phyloP scores from a whole-genome alignment of 1,140 invertebrate genomes.

The Trichogramma pretiosum region DNA sequence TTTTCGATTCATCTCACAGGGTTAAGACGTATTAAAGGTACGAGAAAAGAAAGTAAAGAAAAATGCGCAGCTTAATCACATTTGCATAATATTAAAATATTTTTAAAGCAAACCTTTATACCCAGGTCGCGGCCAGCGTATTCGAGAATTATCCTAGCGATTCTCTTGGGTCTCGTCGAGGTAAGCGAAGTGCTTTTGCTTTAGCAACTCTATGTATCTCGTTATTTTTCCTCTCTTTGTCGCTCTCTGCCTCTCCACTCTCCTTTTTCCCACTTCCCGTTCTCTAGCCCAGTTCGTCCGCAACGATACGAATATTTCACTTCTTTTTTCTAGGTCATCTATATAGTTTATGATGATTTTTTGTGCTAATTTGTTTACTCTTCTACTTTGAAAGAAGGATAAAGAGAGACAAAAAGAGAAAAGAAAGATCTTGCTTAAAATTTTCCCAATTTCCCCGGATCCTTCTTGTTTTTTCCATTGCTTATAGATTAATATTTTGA shows the following conservation, averaged over 20 bases:
- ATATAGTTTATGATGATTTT: too few relatives aligned
- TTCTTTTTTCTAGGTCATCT: constrained; percentile 9
- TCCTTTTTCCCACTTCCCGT: constrained; percentile 4
- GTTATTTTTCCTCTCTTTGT: constrained; percentile 17
- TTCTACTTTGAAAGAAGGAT: too few relatives aligned
- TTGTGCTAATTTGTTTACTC: neutral
- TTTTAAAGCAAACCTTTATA: constrained; percentile 30
- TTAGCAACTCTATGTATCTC: constrained; percentile 20
- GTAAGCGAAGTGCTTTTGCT: constrained; percentile 17
- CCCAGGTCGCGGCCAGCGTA: constrained; percentile 18
- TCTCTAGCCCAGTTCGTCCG: too few relatives aligned
- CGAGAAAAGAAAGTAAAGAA: neutral
- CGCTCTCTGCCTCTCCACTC: constrained; percentile 8
- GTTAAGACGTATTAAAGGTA: too few relatives aligned
- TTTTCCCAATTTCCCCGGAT: too few relatives aligned
- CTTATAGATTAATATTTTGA: too few relatives aligned
- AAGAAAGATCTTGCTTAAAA: too few relatives aligned
- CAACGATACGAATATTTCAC: too few relatives aligned
- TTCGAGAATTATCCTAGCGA: constrained; percentile 26
- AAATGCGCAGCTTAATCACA: constrained; percentile 28
- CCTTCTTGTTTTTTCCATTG: too few relatives aligned
- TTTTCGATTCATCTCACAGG: constrained; percentile 10
- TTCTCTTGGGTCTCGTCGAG: constrained; percentile 28
- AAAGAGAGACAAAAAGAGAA: too few relatives aligned
- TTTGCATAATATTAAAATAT: constrained; percentile 43